phyloP scores from a whole-genome alignment of 2,113 vertebrate genomes.

The Lucifuga dentata region DNA sequence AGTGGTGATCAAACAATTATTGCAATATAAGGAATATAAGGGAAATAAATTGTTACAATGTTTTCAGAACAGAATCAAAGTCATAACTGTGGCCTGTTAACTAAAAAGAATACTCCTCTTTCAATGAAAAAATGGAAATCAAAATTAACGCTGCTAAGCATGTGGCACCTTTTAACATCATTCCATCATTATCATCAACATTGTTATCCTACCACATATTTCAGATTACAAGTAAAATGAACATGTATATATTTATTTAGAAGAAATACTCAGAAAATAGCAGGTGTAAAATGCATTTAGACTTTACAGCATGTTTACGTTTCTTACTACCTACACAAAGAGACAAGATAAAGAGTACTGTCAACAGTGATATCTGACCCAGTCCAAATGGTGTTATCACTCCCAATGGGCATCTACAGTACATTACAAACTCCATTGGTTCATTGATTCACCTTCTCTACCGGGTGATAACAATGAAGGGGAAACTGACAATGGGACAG shows the following conservation, averaged over 20 bases:
- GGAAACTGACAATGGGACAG: slow-evolving; percentile 28
- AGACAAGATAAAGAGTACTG: background rate
- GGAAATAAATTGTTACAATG: no score
- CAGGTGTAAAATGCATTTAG: background rate
- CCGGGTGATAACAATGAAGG: slow-evolving; percentile 27
- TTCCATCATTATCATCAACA: no score
- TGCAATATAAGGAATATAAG: no score
- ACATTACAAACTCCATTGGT: background rate
- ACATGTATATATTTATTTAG: background rate
- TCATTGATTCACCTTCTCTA: slow-evolving; percentile 18
- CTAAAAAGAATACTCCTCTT: no score
- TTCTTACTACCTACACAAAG: background rate
- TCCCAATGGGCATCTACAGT: background rate
- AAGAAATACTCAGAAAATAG: background rate
- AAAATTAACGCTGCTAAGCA: no score
- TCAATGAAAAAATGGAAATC: no score
- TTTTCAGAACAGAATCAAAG: no score
- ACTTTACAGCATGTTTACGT: background rate
- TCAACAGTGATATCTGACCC: no score
- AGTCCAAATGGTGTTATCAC: background rate
- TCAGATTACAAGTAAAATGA: background rate
- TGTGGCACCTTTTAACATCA: no score
- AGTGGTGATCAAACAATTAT: background rate
- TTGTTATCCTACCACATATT: no score
- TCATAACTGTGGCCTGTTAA: no score